Evolutionary conservation across 2,113 vertebrate species (phyloP), one percentile per base, ranked within the genome.

Genomic region (human (Homo sapiens)): DNA sequence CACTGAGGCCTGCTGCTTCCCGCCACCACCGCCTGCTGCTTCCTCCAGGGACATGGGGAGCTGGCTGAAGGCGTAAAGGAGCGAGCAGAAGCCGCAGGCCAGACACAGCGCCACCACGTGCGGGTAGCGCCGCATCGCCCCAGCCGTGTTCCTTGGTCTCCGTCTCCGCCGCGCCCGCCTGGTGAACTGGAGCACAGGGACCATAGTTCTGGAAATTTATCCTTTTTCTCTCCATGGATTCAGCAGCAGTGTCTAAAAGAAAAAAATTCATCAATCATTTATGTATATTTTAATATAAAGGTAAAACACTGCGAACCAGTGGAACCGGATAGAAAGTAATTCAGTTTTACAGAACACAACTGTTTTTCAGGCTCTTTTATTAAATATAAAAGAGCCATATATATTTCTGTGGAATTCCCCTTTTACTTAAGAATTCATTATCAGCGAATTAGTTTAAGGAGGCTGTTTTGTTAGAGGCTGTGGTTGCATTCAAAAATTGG

Each of bases 61-160:
- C 94, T 99, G 99, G 90, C 98, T 99, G 97, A 99, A 99, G 66
- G 98, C 98, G 35, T 99, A 99, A 4, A 99, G 97, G 13, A 99
- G 98, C 48, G 99, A 99, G 86, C 99, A 99, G 91, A 99, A 98
- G 92, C 99, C 99, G 66, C 99, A 99, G 97, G 99, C 98, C 97
- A 98, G 98, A 98, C 99, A 99, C 94, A 99, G 89, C 66, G 98
- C 79, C 55, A 99, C 98, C 96, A 99, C 93, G 96, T 99, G 99
- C 57, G 98, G 97, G 97, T 99, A 98, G 32, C 99, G 98, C 98
- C 99, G 99, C 99, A 99, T 99, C 94, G 32, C 86, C 30, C 64
- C 75, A 55, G 68, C 50, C 55, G 3, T 43, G 35, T 35, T 20
- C 35, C 3, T 5, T 16, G 22, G 20, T 70, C 50, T 27, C 27